Percentiles rank a stretch among this genome's conserved stretches.
Conservation (phyloP, 1,140 invertebrate species). For the Magallana angulata region DNA sequence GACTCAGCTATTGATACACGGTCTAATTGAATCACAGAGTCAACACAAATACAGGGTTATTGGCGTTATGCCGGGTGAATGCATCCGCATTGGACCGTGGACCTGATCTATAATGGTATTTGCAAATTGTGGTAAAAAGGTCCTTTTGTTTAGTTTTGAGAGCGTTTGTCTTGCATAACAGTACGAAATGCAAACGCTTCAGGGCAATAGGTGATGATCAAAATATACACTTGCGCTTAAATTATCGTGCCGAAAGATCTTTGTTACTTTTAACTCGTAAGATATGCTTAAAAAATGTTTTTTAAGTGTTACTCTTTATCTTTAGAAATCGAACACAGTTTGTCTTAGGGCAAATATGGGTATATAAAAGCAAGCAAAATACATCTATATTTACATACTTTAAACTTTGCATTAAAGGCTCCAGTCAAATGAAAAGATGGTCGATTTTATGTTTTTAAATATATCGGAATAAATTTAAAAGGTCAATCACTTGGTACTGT, state of each 20-base stretch:
- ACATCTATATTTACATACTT: background rate
- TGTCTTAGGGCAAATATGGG: background rate
- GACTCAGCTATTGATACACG: background rate
- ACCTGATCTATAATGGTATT: background rate
- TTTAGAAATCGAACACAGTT: background rate
- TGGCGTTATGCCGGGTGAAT: background rate
- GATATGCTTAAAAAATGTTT: background rate
- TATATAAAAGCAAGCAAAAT: background rate
- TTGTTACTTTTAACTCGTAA: background rate
- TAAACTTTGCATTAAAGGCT: background rate
- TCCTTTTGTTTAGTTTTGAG: background rate
- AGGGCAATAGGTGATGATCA: background rate
- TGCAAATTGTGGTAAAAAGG: background rate
- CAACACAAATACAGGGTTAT: slow-evolving; percentile 5
- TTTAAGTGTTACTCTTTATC: background rate
- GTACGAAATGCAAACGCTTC: background rate
- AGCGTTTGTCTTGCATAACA: background rate
- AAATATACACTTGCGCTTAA: background rate
- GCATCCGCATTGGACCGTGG: background rate
- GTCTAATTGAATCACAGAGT: slow-evolving; percentile 13
- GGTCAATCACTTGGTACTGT: background rate
- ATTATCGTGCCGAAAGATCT: background rate
- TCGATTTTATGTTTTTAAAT: background rate
- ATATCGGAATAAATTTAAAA: slow-evolving; percentile 23
- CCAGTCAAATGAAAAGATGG: background rate